Evolutionary conservation across 2,113 vertebrate genomes (phyloP), one percentile per base, ranked within the genome.

Genomic region (Corythaixoides concolor): DNA sequence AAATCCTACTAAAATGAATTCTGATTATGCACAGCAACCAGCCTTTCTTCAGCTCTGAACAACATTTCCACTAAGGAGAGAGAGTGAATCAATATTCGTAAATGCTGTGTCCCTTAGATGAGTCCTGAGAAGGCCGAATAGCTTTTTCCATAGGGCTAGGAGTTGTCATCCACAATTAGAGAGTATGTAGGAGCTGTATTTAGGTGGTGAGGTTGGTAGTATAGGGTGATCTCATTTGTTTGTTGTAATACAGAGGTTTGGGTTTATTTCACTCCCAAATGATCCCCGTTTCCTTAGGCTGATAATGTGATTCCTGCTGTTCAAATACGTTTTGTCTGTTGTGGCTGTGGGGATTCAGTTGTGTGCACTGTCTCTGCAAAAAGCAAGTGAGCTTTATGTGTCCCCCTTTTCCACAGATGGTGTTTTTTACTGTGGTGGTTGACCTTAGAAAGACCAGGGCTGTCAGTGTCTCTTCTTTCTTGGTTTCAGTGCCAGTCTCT

Each of bases 21-120:
- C 22, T 52, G 20, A 70, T 89, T 82, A 39, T 85, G 52, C 2
- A 1, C 22, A 49, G n/a, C 68, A 80, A 9, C 35, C 20, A 68
- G 27, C 39, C 28, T 91, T 95, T 92, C 66, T 85, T 85, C 85
- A 33, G 80, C 60, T 94, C 33, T 56, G 78, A 96, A 91, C 39
- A 72, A 15, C 2, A 1, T 79, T 93, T 85, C 24, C 37, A 35
- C 47, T 86, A 58, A 76, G 27, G 50, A 85, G 56, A 69, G 67
- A 75, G 32, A 9, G 7, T 52, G 77, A 93, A 72, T 91, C 49
- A 69, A 32, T 93, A 77, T 89, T 91, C 94, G n/a, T 69, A 66
- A 79, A 77, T 70, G 58, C n/a, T 85, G 0, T 12, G 2, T 94
- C 56, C 11, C 39, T 76, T 86, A 84, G n/a, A 82, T 81, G 69